Conservation (phyloP, 23 tunicate genomes). For the Diplosoma virens region DNA sequence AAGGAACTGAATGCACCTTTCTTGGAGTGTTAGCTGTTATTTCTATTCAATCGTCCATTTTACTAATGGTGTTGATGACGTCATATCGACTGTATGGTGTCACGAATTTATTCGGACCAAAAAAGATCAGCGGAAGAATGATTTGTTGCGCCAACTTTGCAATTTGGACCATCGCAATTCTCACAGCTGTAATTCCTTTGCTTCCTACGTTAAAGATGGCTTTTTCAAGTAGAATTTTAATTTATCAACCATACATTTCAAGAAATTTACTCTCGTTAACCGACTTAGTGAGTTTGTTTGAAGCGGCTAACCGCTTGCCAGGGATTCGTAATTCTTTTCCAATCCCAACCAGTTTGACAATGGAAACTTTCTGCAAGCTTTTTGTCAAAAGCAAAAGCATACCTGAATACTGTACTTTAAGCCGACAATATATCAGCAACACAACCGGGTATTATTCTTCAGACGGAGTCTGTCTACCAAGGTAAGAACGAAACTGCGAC, state of each 20-base stretch:
- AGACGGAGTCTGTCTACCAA: conserved; percentile 72
- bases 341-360: neutral
- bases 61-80: conserved; percentile 71
- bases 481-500: too few species aligned
- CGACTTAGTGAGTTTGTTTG: neutral
- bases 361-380: neutral
- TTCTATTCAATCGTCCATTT: conserved; percentile 56
- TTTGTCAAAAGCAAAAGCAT: neutral
- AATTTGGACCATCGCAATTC: conserved; percentile 35
- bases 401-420: neutral
- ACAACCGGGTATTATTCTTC: conserved; percentile 48
- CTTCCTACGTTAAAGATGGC: neutral
- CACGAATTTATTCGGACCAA: conserved; percentile 40
- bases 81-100: conserved; percentile 55
- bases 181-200: conserved; percentile 36
- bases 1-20: conserved; percentile 30
- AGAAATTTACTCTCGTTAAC: neutral
- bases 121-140: conserved; percentile 26
- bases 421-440: too few species aligned
- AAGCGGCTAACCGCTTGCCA: neutral
- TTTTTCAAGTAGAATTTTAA: neutral
- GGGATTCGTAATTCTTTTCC: neutral
- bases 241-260: conserved; percentile 21
- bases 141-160: conserved; percentile 8
- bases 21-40: conserved; percentile 50